These are phyloP conservation scores for Mus pahari DNA, from an alignment of 2,113 vertebrate genomes.

Conservation along the genomic window DNA sequence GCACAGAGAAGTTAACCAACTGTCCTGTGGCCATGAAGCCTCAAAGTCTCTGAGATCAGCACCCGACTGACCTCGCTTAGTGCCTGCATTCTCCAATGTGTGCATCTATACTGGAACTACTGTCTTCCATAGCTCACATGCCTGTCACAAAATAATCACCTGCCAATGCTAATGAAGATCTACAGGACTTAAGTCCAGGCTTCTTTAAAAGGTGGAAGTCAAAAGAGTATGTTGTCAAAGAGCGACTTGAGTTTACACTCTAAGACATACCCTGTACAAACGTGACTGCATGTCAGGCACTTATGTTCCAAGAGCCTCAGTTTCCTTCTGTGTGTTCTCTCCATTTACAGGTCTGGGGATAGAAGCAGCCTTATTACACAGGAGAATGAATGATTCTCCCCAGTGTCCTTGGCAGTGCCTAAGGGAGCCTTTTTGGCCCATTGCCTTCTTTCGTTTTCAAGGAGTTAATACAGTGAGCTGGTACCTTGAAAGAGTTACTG, in stretches of 20 bases:
- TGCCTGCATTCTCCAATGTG: background rate
- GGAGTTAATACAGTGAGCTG: background rate
- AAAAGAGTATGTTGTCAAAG: background rate
- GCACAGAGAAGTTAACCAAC: background rate
- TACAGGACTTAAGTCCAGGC: background rate
- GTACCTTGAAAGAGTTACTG: background rate
- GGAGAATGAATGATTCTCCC: background rate
- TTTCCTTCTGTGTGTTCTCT: background rate
- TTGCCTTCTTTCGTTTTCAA: constrained; percentile 66
- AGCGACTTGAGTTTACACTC: background rate
- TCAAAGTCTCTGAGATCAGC: background rate
- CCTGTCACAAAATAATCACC: background rate
- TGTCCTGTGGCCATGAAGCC: background rate
- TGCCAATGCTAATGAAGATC: background rate
- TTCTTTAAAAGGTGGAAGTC: background rate
- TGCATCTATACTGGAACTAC: background rate
- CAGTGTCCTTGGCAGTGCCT: background rate
- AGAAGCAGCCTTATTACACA: background rate
- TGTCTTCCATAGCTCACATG: background rate
- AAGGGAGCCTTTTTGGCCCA: constrained; percentile 38
- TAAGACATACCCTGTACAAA: accelerated
- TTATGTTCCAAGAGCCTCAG: background rate
- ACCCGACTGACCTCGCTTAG: background rate
- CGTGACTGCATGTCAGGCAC: background rate
- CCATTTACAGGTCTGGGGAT: background rate